These are phyloP conservation scores for Peucedramus taeniatus DNA, from an alignment of 2,113 vertebrate genomes.

Conservation along the genomic window DNA sequence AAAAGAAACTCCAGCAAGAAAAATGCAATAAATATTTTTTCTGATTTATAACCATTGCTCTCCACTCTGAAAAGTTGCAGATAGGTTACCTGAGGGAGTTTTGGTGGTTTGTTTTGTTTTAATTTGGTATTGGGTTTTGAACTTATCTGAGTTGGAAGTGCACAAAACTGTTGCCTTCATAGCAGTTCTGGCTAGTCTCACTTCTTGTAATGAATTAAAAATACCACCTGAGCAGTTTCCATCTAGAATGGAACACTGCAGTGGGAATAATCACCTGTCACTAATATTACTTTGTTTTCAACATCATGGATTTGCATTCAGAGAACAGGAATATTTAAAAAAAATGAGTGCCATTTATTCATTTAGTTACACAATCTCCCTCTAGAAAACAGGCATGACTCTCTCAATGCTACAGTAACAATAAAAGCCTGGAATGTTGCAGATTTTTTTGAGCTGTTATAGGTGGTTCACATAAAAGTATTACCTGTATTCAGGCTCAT, in stretches of 20 bases:
- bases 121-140: background rate
- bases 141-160: background rate
- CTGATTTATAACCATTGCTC: background rate
- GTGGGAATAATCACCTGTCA: background rate
- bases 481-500: conserved; percentile 85
- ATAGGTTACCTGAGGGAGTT: background rate
- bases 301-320: background rate
- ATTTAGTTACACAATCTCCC: background rate
- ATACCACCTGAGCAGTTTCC: background rate
- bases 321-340: background rate
- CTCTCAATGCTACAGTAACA: background rate
- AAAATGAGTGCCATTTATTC: background rate
- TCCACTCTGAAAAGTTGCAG: background rate
- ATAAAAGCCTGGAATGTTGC: background rate
- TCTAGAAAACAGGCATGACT: background rate
- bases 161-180: background rate
- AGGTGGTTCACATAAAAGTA: background rate
- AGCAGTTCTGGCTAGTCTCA: background rate
- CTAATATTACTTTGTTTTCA: background rate
- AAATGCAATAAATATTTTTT: background rate
- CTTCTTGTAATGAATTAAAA: background rate
- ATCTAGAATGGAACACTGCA: background rate
- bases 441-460: background rate
- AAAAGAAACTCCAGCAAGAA: background rate
- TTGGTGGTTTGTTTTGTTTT: background rate